phyloP scores from a whole-genome alignment of 37 sponge, comb jelly and placozoan genomes.

The Hexactinellida sp. region DNA sequence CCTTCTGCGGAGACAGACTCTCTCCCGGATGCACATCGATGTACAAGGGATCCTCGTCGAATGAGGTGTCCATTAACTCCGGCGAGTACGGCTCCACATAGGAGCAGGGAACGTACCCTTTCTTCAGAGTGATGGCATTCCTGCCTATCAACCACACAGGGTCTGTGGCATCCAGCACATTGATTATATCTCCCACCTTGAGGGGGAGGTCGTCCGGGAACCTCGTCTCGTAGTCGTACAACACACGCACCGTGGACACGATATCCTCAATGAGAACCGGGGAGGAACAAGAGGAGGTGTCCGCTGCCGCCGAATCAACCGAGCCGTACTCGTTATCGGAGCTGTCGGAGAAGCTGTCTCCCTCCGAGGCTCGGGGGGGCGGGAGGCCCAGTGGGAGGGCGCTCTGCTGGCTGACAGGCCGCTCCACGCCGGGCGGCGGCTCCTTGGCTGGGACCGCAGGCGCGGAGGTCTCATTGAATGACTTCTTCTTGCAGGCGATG shows the following conservation, averaged over 20 bases:
- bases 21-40: neutral
- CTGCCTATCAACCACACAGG: neutral
- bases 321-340: neutral
- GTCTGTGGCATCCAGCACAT: neutral
- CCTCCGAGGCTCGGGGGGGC: neutral
- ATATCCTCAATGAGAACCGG: neutral
- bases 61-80: neutral
- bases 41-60: neutral
- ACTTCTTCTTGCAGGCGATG: constrained; percentile 8
- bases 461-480: neutral
- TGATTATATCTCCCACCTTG: neutral
- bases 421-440: neutral
- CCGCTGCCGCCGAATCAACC: neutral
- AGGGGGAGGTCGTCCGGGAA: neutral
- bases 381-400: neutral
- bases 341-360: constrained; percentile 1
- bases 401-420: neutral
- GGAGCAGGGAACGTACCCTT: neutral
- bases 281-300: neutral
- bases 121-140: neutral
- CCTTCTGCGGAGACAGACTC: neutral
- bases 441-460: neutral
- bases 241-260: neutral
- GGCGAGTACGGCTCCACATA: neutral
- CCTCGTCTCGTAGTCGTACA: neutral